phyloP scores from a whole-genome alignment of 2,113 vertebrate genomes.

The Bubalus kerabau region DNA sequence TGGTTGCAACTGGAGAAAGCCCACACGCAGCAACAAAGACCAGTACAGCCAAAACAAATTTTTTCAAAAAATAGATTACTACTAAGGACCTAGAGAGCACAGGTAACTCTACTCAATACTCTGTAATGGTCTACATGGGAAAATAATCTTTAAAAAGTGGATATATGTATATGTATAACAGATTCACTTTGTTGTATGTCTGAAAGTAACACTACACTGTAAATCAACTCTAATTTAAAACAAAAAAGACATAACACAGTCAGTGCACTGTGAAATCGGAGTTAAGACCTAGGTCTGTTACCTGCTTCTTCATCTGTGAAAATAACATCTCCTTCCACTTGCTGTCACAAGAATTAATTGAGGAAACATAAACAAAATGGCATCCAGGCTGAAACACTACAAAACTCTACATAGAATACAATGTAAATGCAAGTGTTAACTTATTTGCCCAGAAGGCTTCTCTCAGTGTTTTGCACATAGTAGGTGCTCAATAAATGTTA shows the following conservation, averaged over 20 bases:
- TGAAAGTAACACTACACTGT: not conserved
- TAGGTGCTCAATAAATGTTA: constrained; percentile 13
- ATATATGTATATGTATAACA: not conserved
- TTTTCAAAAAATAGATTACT: not conserved
- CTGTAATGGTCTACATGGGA: not conserved
- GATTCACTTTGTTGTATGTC: not conserved
- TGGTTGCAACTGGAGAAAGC: not conserved
- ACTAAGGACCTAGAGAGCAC: not conserved
- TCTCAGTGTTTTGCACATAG: not conserved
- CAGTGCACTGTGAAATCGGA: not conserved
- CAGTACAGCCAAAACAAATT: not conserved
- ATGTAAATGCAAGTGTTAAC: not conserved
- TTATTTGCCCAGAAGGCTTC: not conserved
- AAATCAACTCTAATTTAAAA: not conserved
- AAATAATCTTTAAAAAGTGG: not conserved
- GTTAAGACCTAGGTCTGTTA: not conserved
- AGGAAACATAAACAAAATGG: not conserved
- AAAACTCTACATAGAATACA: not conserved
- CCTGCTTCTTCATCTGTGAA: not conserved
- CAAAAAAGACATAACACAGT: not conserved
- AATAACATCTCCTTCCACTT: not conserved
- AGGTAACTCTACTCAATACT: not conserved
- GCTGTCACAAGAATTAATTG: not conserved
- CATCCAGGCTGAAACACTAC: not conserved
- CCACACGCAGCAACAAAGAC: not conserved